A percentile compares a stretch with the other conserved stretches of the same genome.
These are phyloP conservation scores for Columba guinea DNA, from an alignment of 2,797 vertebrate species.

Conservation along the genomic window DNA sequence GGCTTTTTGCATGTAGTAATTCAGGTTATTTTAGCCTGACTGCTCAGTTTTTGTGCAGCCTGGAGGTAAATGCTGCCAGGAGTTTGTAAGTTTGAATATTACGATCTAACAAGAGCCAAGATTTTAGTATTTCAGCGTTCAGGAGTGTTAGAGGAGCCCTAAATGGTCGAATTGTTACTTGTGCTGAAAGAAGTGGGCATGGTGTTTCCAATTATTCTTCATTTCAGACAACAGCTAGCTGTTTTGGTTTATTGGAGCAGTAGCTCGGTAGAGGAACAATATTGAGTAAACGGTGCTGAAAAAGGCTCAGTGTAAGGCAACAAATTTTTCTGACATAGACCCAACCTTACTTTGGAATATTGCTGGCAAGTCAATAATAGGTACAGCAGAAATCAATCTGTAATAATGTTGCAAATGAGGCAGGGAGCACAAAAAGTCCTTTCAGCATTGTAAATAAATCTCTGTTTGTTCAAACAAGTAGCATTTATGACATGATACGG, in stretches of 20 bases:
- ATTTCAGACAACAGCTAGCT: slow-evolving; percentile 71
- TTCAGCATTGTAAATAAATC: slow-evolving; percentile 27
- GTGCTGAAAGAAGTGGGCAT: slow-evolving; percentile 66
- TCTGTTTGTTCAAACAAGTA: slow-evolving; percentile 28
- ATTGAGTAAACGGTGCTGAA: slow-evolving; percentile 48
- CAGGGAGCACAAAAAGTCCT: slow-evolving; percentile 58
- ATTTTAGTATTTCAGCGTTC: neutral
- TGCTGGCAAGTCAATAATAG: slow-evolving; percentile 68
- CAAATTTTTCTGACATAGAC: slow-evolving; percentile 69
- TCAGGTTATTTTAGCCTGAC: neutral
- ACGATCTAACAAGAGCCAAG: neutral
- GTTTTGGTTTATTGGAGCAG: slow-evolving; percentile 63
- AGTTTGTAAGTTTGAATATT: slow-evolving; percentile 22
- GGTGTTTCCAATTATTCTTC: slow-evolving; percentile 72
- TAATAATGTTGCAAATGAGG: slow-evolving; percentile 65
- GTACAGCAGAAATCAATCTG: slow-evolving; percentile 59
- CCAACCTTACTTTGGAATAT: slow-evolving; percentile 72
- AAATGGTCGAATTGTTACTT: slow-evolving; percentile 71
- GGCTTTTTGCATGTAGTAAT: neutral
- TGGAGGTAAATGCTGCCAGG: neutral
- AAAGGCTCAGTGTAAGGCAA: slow-evolving; percentile 64
- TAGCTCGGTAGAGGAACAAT: slow-evolving; percentile 47
- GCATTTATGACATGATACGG: slow-evolving; percentile 38
- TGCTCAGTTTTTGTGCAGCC: accelerated
- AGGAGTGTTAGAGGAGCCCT: slow-evolving; percentile 62